Percentiles rank a stretch among this genome's conserved stretches.
phyloP scores from a whole-genome alignment of 2,888 invertebrate species.

The Marasmarcha lunaedactyla region DNA sequence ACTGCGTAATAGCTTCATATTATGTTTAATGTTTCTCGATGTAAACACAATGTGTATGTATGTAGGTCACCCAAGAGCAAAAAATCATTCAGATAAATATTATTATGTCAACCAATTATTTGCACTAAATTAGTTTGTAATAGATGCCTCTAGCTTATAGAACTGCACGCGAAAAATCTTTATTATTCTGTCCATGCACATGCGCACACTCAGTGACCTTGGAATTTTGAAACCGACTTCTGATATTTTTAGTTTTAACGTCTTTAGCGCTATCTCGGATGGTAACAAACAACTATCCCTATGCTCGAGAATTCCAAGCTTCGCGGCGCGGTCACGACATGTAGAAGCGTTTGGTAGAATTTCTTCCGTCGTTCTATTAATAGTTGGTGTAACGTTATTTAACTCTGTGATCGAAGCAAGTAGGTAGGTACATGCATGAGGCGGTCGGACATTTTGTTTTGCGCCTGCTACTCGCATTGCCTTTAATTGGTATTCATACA shows the following conservation, averaged over 20 bases:
- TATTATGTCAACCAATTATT: no score
- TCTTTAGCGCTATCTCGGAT: not conserved
- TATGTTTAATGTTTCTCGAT: no score
- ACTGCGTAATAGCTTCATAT: no score
- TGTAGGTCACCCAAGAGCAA: no score
- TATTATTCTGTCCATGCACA: constrained; percentile 45
- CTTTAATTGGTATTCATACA: not conserved
- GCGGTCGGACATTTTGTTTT: not conserved
- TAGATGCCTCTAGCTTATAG: constrained; percentile 18
- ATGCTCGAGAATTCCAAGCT: not conserved
- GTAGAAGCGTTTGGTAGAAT: no score
- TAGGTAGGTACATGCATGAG: not conserved
- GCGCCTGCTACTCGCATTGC: not conserved
- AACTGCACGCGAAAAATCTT: constrained; percentile 40
- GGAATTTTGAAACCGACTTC: constrained; percentile 34
- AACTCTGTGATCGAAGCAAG: no score
- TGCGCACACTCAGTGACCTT: constrained; percentile 52
- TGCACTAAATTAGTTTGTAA: not conserved
- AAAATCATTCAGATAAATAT: no score
- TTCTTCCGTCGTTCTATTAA: no score
- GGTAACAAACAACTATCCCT: not conserved
- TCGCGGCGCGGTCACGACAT: no score
- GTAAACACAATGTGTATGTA: no score
- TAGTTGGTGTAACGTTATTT: no score
- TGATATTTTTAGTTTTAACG: constrained; percentile 7